Percentiles rank a stretch among this genome's conserved stretches.
Conservation (phyloP, 2,888 invertebrate genomes). For the Drosophila birchii region DNA sequence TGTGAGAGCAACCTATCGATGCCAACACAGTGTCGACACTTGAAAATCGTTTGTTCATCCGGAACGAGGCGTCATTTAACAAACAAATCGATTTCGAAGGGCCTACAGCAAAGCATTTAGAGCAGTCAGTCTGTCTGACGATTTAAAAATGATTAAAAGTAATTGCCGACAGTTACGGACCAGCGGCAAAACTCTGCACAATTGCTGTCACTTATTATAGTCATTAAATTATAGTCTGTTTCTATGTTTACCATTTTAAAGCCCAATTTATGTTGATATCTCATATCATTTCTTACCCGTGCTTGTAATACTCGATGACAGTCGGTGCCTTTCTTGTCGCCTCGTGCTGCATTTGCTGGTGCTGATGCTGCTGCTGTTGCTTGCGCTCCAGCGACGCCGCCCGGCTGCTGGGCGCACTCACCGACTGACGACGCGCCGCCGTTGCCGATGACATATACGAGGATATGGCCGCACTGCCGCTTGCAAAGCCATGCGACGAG, state of each 20-base stretch:
- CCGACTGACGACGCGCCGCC: conserved; percentile 70
- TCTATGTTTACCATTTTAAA: neutral
- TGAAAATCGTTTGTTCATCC: conserved; percentile 1
- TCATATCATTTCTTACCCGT: conserved; percentile 51
- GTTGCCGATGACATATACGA: conserved; percentile 67
- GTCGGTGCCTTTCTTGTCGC: conserved; percentile 70
- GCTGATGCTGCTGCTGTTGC: conserved; percentile 57
- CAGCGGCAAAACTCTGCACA: neutral
- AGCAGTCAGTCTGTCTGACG: neutral
- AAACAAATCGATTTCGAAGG: conserved; percentile 14
- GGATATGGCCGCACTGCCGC: conserved; percentile 68
- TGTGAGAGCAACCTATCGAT: conserved; percentile 16
- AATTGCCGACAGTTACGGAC: neutral
- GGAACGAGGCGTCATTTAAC: neutral
- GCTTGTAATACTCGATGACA: conserved; percentile 72
- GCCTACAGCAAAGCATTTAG: neutral
- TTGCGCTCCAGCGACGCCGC: conserved; percentile 83
- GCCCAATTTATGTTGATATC: neutral
- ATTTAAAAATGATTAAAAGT: neutral
- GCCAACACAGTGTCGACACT: neutral
- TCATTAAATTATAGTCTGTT: no score
- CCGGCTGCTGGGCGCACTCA: conserved; percentile 81
- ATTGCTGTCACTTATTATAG: neutral
- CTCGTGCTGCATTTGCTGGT: conserved; percentile 45
- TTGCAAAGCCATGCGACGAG: conserved; percentile 69